Base-by-base conservation (phyloP, 1,140 invertebrate genomes). In the Hylyphantes graminicola region DNA sequence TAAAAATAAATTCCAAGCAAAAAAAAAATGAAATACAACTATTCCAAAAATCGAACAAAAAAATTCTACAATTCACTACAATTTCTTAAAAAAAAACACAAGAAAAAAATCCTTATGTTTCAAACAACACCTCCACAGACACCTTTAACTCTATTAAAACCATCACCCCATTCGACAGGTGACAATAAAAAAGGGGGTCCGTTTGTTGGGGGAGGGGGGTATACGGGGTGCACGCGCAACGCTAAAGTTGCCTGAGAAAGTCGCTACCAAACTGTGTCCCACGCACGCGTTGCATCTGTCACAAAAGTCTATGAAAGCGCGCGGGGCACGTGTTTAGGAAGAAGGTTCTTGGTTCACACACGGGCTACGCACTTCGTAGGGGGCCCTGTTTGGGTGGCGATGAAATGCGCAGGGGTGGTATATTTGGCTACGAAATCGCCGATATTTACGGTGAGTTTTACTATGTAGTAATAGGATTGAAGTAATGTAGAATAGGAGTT, bases 281-380 rank as follows among this genome's bases (percentile, higher is more conserved):
- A 80, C 77, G 77, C 77, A 80, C 77, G 77, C 77, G 77, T 50
- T 17, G 35, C 77, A 80, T 80, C 77, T 80, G 77, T 51, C 63
- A 50, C 57, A 57, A 19, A 59, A 63, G 13, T 51, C 35, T 35
- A 35, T 35, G 15, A 35, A 55, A 76, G 65, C 77, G 77, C 64
- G 77, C 77, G 63, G 64, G 77, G 13, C 77, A 80, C 77, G 77
- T 80, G 77, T 59, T 78, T 10, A 48, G 61, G 54, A 48, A 51
- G 15, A 8, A 50, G 48, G 57, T 80, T 80, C 77, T 80, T 54
- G 50, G 15, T 59, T 51, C 57, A 7, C 65, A n/a, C 50, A 17
- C n/a, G 13, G 48, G 67, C 8, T 15, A 51, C 48, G n/a, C 67
- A 53, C 13, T 70, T 70, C 48, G 67, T 35, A 35, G 35, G 35